Evolutionary conservation across 1,140 invertebrate species (phyloP).

Genomic region (Babylonia areolata): DNA sequence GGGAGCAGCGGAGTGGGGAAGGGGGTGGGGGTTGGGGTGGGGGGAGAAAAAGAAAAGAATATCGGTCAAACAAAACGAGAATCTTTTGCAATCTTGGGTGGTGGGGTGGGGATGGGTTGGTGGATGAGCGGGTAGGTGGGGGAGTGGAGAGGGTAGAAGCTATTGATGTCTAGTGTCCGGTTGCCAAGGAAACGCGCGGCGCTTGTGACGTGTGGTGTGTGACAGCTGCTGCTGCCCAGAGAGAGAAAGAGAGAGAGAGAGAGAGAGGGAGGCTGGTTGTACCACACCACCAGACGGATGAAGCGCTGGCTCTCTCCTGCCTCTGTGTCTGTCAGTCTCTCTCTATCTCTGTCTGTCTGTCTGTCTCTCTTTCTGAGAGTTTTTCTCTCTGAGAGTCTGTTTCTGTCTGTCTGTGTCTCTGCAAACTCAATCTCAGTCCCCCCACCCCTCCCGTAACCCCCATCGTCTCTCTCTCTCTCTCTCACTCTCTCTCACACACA

Average conservation of each 20-base stretch:
- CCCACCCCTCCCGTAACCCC: not conserved
- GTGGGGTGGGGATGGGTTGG: no score
- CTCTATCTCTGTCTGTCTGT: not conserved
- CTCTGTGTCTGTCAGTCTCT: not conserved
- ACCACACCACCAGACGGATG: no score
- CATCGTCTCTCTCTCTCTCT: no score
- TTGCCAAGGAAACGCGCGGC: constrained; percentile 49
- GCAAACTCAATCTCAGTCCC: no score
- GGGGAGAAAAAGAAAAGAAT: not conserved
- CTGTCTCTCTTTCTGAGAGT: not conserved
- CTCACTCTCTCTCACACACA: no score
- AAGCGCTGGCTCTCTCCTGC: not conserved
- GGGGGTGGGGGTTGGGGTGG: no score
- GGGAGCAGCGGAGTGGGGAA: no score
- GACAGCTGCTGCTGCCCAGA: not conserved
- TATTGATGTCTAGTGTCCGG: constrained; percentile 61
- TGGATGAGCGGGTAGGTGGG: no score
- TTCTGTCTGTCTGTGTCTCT: not conserved
- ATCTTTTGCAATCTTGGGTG: constrained; percentile 9
- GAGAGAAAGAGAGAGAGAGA: no score
- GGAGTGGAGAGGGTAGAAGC: constrained; percentile 13
- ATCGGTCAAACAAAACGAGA: constrained; percentile 24
- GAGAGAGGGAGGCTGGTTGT: no score
- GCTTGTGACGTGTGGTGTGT: not conserved
- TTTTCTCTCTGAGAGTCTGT: not conserved